Base-by-base conservation (phyloP, 2,797 vertebrate genomes). In the Dallia pectoralis region DNA sequence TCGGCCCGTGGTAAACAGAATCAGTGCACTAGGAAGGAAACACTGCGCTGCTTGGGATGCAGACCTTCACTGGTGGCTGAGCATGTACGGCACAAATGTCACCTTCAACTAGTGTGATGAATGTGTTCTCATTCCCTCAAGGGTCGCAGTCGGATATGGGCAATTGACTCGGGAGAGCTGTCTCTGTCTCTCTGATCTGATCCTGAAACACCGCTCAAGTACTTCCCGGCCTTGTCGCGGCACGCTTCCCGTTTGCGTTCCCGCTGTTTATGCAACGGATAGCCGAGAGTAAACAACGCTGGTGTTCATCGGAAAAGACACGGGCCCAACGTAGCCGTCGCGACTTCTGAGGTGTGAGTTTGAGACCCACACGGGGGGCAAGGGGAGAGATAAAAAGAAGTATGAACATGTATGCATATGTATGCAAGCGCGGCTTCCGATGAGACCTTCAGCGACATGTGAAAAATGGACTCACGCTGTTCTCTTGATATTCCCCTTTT, bases 21-120 rank as follows among this genome's bases (percentile, higher is more conserved):
- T 4, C 27, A 67, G 40, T 32, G 29, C 32, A 36, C 48, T 64
- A 25, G 9, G 22, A 12, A 25, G 53, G 53, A 22, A 25, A 56
- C 12, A 56, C 7, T 2, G 3, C 12, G 53, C 53, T 12, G 22
- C 25, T 56, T 56, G 16, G n/a, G 51, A 56, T 3, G 40, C 5
- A 44, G 40, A 44, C 40, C 40, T 44, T 44, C 49, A n/a, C 19
- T 73, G 12, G 48, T 32, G 33, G 16, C 18, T 40, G 18, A 67
- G 65, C 67, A 78, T 75, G 19, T 80, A 81, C 77, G 78, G 72
- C 80, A 78, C 56, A 68, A 73, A 73, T 73, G 48, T 65, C 68
- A 36, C 75, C 19, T 71, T 74, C 69, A 44, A 70, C 56, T 56
- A 69, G 74, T 9, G 56, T 25, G 53, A 77, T 48, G 65, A 49